Conservation (phyloP, 2,888 invertebrate species). For the Tenthredo notha region DNA sequence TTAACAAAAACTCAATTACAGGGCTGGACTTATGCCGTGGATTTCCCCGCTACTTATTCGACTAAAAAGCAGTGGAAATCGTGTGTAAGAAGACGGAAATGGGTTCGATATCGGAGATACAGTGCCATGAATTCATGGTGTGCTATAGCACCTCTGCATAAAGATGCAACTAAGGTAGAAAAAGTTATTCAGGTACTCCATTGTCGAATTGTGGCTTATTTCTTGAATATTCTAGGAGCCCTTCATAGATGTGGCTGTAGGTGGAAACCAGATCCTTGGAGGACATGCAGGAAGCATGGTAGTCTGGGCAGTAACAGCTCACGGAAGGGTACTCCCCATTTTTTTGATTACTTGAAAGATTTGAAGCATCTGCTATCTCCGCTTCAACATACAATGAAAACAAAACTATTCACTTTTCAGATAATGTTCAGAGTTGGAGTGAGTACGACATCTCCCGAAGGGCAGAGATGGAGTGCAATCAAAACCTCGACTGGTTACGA, state of each 20-base stretch:
- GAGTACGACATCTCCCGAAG: conserved; percentile 91
- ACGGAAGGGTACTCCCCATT: conserved; percentile 85
- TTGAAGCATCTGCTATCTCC: not conserved
- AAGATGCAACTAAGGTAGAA: conserved; percentile 89
- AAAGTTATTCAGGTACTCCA: not conserved
- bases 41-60: conserved; percentile 92
- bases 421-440: conserved; percentile 93
- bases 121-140: conserved; percentile 96
- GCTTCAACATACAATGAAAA: too few species aligned
- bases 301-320: conserved; percentile 96
- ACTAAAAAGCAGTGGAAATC: conserved; percentile 93
- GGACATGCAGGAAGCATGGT: conserved; percentile 87
- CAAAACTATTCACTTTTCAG: conserved; percentile 74
- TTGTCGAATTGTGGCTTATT: not conserved
- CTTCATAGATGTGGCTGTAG: conserved; percentile 94
- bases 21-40: conserved; percentile 95
- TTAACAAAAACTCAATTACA: conserved; percentile 62
- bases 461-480: conserved; percentile 90
- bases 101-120: conserved; percentile 93
- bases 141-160: conserved; percentile 92
- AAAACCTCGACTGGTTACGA: conserved; percentile 89
- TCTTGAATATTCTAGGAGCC: conserved; percentile 84
- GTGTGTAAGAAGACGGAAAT: conserved; percentile 92
- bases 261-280: conserved; percentile 91
- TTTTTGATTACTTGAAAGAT: not conserved